Base-by-base conservation (phyloP, 1,140 invertebrate genomes). In the Proales similis region DNA sequence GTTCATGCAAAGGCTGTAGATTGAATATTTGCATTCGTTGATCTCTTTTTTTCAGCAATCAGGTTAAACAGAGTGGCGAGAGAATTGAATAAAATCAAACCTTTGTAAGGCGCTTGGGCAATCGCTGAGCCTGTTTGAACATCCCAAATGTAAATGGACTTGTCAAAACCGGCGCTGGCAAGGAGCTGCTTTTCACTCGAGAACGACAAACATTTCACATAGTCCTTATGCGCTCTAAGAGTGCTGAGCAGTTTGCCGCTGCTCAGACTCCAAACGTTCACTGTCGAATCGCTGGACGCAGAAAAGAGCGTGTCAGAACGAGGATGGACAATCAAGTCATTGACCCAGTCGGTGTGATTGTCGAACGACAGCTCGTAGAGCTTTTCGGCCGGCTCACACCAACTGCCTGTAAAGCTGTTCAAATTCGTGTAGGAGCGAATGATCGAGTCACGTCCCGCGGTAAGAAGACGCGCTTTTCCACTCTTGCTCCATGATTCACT, bases 291-390 rank as follows among this genome's bases (percentile, higher is more conserved):
- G 66, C 90, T 94, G 70, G 92, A 96, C 2, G 93, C 94, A 60
- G 93, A 97, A 72, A 99, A 96, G 67, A 99, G 82, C 77, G 95
- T 92, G 77, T 89, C 86, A 27, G 92, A 92, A 67, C 86, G 86
- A 77, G 92, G 95, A 73, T 93, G 98, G 1, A 98, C 79, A 7
- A 97, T 86, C 74, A 98, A 93, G 78, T 98, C 94, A 78, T 98
- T 98, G 11, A 98, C 91, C 94, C 94, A 99, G 76, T 99, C 94
- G 14, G 92, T 97, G 71, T 98, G 94, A 78, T 98, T 93, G 65
- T 82, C 81, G 77, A 82, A 79, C 1, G 91, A 93, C 69, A 93
- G 88, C 36, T 91, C 82, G 73, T 92, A 97, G 42, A 85, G 83
- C 68, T 93, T 87, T 69, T 86, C 14, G 5, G 33, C 17, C 14